Evolutionary conservation across 1,140 invertebrate genomes (phyloP), one percentile per base, ranked within the genome.

Genomic region (Drosophila kurseongensis): DNA sequence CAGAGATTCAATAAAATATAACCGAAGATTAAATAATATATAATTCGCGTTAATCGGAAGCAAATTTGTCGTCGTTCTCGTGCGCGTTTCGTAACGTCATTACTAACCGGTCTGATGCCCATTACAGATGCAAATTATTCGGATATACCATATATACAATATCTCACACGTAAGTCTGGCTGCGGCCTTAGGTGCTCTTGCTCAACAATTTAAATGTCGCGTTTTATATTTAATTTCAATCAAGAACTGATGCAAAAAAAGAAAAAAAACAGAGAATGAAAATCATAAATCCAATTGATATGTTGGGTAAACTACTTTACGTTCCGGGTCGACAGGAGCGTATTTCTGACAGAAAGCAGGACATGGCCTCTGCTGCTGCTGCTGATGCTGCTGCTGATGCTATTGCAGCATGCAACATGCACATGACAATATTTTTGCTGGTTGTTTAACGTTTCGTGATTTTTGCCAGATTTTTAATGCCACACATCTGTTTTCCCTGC

Each of bases 131-230:
- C 93, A 88, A 95, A 95, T 93, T 94, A 94, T 93, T 94, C 94
- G 78, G 94, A 94, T 93, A 94, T 94, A 93, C 93, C 94, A 74
- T 95, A 94, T 93, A 95, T 95, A 93, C 94, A 95, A 91, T 95
- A 95, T 93, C 93, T 95, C 91, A 95, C 94, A 94, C 94, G 94
- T 95, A 94, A 95, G 94, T 95, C 91, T 9, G 52, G 79, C 50
- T 74, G 45, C 27, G 47, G 45, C 41, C 65, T 62, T 54, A 48
- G 59, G 38, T 59, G 40, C 23, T 40, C 27, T 47, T 47, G 48
- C 23, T 23, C 48, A 44, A 32, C 32, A 47, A 23, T 48, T 45
- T 62, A 57, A 57, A 60, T 52, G 56, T 32, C 27, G 51, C 50
- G 42, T 52, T 67, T 12, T 42, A 66, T 66, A 79, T 88, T 88